phyloP scores from a whole-genome alignment of 2,888 invertebrate species.

The Microdon myrmicae region DNA sequence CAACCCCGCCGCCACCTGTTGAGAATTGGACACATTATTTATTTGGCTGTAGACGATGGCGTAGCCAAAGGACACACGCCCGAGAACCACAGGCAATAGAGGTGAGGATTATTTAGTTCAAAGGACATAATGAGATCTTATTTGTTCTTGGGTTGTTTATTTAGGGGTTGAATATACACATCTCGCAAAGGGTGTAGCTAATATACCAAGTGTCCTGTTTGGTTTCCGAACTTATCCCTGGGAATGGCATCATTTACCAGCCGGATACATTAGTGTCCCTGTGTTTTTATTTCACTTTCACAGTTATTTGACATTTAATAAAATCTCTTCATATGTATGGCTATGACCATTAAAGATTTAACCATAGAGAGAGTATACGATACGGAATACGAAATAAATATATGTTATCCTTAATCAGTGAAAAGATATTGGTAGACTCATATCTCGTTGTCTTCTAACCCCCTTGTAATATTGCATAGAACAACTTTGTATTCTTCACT shows the following conservation, averaged over 20 bases:
- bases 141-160: constrained; percentile 38
- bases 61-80: too few relatives aligned
- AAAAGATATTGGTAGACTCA: constrained; percentile 26
- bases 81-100: too few relatives aligned
- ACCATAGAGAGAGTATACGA: constrained; percentile 28
- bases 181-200: constrained; percentile 45
- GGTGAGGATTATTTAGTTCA: constrained; percentile 48
- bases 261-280: constrained; percentile 14
- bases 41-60: constrained; percentile 37
- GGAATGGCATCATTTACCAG: constrained; percentile 24
- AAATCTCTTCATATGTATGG: constrained; percentile 41
- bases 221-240: constrained; percentile 31
- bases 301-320: constrained; percentile 48
- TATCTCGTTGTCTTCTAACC: neutral
- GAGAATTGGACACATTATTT: constrained; percentile 45
- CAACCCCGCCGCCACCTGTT: constrained; percentile 35
- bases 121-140: constrained; percentile 45
- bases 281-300: constrained; percentile 9
- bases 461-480: constrained; percentile 1
- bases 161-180: constrained; percentile 25
- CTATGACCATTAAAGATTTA: constrained; percentile 39
- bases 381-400: constrained; percentile 5
- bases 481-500: too few relatives aligned
- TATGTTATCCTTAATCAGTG: constrained; percentile 9
- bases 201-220: constrained; percentile 46